Conservation (phyloP, 2,113 vertebrate genomes). For the Vidua macroura region DNA sequence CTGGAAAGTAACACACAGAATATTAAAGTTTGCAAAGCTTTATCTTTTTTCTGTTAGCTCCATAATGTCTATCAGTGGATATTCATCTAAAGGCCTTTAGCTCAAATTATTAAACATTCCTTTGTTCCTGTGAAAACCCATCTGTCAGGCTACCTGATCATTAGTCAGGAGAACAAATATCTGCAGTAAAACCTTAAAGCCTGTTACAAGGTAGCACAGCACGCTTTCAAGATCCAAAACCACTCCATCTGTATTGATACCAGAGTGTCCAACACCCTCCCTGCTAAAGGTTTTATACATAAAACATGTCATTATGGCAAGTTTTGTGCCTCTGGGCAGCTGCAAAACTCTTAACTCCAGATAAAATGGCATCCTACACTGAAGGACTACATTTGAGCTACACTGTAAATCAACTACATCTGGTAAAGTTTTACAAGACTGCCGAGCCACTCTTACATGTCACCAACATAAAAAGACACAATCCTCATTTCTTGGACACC, state of each 20-base stretch:
- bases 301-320: not conserved
- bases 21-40: not conserved
- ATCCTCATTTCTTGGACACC: not conserved
- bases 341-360: not conserved
- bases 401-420: not conserved
- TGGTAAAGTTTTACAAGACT: not conserved
- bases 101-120: not conserved
- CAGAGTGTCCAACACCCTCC: not conserved
- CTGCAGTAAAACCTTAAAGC: not conserved
- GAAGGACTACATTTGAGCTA: not conserved
- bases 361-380: not conserved
- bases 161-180: not conserved
- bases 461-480: not conserved
- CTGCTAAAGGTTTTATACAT: not conserved
- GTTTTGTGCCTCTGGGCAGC: not conserved
- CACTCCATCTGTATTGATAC: not conserved
- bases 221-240: not conserved
- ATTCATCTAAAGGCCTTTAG: not conserved
- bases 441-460: not conserved
- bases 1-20: slow-evolving; percentile 64
- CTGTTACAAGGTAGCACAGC: not conserved
- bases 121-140: not conserved
- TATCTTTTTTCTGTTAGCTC: not conserved
- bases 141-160: not conserved
- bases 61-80: not conserved